phyloP scores from a whole-genome alignment of 2,888 invertebrate genomes.

The Unio delphinus region DNA sequence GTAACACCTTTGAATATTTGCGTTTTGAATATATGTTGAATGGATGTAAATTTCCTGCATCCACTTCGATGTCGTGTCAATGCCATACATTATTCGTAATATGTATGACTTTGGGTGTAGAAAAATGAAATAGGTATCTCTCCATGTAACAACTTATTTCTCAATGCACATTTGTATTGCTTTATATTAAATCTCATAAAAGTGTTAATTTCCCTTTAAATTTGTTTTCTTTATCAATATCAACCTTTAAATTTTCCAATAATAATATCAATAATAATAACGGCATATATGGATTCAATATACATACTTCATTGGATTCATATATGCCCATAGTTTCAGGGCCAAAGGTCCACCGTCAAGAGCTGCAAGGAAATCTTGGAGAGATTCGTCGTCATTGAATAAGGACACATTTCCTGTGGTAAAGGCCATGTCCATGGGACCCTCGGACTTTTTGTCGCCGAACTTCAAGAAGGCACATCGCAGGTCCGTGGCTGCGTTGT shows the following conservation, averaged over 20 bases:
- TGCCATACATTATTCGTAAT: too few relatives aligned
- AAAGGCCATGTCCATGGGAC: conserved; percentile 28
- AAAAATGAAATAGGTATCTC: too few relatives aligned
- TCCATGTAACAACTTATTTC: too few relatives aligned
- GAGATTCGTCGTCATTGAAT: conserved; percentile 13
- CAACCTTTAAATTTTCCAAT: neutral
- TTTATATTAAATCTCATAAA: too few relatives aligned
- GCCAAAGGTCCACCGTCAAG: conserved; percentile 30
- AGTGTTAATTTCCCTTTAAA: too few relatives aligned
- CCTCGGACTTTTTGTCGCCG: conserved; percentile 17
- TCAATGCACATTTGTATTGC: too few relatives aligned
- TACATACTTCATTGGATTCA: conserved; percentile 21
- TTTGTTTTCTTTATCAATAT: too few relatives aligned
- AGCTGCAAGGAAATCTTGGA: conserved; percentile 25
- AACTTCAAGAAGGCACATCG: conserved; percentile 31
- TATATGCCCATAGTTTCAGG: conserved; percentile 1
- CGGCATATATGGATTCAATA: neutral
- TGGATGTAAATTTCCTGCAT: too few relatives aligned
- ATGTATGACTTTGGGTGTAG: too few relatives aligned
- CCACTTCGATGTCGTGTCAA: too few relatives aligned
- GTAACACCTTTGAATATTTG: too few relatives aligned
- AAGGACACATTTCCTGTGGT: conserved; percentile 23
- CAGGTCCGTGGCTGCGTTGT: conserved; percentile 31
- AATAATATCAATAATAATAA: neutral
- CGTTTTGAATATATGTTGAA: too few relatives aligned